These are phyloP conservation scores for Callipepla squamata DNA, from an alignment of 2,113 vertebrate genomes.

Conservation along the genomic window DNA sequence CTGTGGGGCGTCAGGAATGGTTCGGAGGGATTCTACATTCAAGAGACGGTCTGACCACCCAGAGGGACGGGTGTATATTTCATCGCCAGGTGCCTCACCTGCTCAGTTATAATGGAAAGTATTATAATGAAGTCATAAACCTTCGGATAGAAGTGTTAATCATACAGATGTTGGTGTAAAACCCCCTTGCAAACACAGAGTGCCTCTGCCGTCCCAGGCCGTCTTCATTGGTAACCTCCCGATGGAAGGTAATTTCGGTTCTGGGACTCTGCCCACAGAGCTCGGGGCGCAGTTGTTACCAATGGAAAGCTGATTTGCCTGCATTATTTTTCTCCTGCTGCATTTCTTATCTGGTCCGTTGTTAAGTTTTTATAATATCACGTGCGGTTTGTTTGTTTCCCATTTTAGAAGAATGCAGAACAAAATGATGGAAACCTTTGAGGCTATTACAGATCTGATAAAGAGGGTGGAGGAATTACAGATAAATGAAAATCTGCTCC, in stretches of 20 bases:
- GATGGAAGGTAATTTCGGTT: slow-evolving; percentile 40
- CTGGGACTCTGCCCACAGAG: slow-evolving; percentile 38
- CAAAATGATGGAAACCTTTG: background rate
- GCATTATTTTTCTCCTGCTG: slow-evolving; percentile 41
- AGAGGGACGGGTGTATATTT: slow-evolving; percentile 76
- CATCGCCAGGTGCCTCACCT: slow-evolving; percentile 79
- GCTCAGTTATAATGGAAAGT: slow-evolving; percentile 78
- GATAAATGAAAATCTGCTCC: background rate
- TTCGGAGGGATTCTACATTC: slow-evolving; percentile 79
- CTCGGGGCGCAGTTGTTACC: slow-evolving; percentile 59
- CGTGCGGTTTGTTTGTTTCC: slow-evolving; percentile 53
- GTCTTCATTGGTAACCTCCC: slow-evolving; percentile 44
- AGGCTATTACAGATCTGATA: slow-evolving; percentile 23
- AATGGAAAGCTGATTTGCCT: slow-evolving; percentile 66
- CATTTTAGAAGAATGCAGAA: background rate
- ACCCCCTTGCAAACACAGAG: slow-evolving; percentile 66
- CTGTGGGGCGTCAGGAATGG: slow-evolving; percentile 77
- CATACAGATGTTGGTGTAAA: slow-evolving; percentile 40
- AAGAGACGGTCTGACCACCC: slow-evolving; percentile 78
- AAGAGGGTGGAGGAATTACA: background rate
- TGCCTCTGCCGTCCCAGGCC: slow-evolving; percentile 48
- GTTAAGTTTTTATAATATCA: slow-evolving; percentile 36
- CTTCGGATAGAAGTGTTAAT: slow-evolving; percentile 72
- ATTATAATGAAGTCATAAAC: slow-evolving; percentile 77
- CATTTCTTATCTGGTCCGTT: slow-evolving; percentile 50